These are phyloP conservation scores for Numida meleagris DNA, from an alignment of 2,113 vertebrate species.

Conservation along the genomic window DNA sequence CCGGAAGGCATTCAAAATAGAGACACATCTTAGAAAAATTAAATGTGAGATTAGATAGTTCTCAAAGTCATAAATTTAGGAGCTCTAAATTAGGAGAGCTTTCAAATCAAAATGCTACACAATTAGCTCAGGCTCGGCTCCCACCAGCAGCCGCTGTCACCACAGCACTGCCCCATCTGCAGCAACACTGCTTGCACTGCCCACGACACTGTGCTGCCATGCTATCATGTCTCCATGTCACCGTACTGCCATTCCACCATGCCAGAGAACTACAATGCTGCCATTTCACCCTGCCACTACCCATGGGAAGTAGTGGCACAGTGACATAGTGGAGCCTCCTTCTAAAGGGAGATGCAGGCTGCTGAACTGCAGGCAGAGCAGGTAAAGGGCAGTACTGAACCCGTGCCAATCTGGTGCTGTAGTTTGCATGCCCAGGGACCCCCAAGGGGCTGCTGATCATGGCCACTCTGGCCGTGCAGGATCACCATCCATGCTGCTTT, in stretches of 20 bases:
- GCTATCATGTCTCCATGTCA: not conserved
- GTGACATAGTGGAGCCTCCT: no score
- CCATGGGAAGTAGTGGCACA: no score
- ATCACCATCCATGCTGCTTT: not conserved
- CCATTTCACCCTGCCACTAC: not conserved
- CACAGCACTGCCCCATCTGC: not conserved
- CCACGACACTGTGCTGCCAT: rapidly evolving
- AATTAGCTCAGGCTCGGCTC: not conserved
- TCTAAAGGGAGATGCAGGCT: not conserved
- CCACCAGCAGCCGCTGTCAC: not conserved
- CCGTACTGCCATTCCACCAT: not conserved
- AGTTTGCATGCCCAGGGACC: not conserved
- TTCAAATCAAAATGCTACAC: not conserved
- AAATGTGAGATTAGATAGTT: not conserved
- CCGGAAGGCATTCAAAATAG: not conserved
- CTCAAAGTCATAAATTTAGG: not conserved
- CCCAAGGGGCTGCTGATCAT: not conserved
- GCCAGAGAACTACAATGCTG: not conserved
- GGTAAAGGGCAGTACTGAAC: not conserved
- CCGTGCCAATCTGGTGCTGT: not conserved
- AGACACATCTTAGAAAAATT: not conserved
- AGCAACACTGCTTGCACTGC: not conserved
- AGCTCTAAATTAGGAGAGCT: not conserved
- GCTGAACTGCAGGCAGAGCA: rapidly evolving
- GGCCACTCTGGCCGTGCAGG: not conserved